Evolutionary conservation across 2,888 invertebrate genomes (phyloP).

Genomic region (Drosophila anomelani): DNA sequence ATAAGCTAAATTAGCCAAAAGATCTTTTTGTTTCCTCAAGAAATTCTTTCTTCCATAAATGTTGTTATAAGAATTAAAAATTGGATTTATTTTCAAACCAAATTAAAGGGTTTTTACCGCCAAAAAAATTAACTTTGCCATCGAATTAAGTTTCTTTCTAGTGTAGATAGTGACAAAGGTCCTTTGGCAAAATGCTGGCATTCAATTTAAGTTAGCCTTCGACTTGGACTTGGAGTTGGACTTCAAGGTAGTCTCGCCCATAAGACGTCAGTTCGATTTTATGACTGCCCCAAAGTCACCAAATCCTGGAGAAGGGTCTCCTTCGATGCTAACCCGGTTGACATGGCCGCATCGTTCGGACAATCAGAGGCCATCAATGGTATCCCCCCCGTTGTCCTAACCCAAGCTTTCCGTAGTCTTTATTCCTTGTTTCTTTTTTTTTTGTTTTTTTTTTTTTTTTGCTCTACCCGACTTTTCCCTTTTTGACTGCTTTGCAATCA

Average conservation of each 20-base stretch:
- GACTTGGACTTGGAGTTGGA: conserved; percentile 33
- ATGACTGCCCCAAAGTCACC: conserved; percentile 71
- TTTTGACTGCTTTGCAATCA: conserved; percentile 73
- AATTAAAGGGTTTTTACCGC: background rate
- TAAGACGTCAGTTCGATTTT: conserved; percentile 77
- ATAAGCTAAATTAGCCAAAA: background rate
- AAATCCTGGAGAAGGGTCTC: conserved; percentile 18
- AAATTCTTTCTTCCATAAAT: background rate
- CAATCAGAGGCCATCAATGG: conserved; percentile 41
- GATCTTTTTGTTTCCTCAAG: background rate
- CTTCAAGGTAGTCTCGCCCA: conserved; percentile 47
- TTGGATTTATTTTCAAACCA: background rate
- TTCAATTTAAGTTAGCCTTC: conserved; percentile 48
- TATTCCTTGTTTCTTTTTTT: conserved; percentile 8
- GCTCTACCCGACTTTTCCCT: conserved; percentile 31
- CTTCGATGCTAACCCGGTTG: conserved; percentile 48
- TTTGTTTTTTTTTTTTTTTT: conserved; percentile 2
- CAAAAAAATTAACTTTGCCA: background rate
- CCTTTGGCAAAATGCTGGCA: conserved; percentile 13
- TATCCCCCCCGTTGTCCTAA: background rate
- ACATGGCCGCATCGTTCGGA: conserved; percentile 66
- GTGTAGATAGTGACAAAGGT: conserved; percentile 2
- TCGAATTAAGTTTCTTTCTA: background rate
- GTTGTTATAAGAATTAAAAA: too few species aligned
- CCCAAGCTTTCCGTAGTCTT: background rate